Percentiles rank a stretch among this genome's conserved stretches.
Conservation (phyloP, 2,888 invertebrate species). For the Cataglyphis cursor region DNA sequence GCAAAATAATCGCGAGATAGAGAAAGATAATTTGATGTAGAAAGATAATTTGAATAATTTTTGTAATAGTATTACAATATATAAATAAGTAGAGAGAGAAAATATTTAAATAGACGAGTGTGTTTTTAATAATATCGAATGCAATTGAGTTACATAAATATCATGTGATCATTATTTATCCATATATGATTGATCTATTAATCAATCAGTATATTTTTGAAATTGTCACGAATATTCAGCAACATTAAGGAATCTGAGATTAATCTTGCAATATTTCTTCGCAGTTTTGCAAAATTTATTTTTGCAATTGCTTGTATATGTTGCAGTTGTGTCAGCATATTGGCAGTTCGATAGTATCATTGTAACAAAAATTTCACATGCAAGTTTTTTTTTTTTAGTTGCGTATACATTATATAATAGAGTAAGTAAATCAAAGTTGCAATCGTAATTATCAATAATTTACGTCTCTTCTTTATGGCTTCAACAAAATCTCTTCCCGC, state of each 20-base stretch:
- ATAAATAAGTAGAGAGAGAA: conserved; percentile 18
- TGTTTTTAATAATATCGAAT: conserved; percentile 18
- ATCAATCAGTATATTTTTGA: conserved; percentile 3
- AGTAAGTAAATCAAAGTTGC: neutral
- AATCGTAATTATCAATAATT: conserved; percentile 19
- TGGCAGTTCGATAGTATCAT: conserved; percentile 9
- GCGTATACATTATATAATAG: neutral
- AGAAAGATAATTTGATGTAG: neutral
- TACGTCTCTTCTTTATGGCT: conserved; percentile 72
- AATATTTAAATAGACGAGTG: conserved; percentile 11
- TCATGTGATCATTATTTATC: neutral
- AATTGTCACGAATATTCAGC: conserved; percentile 55
- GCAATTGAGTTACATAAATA: conserved; percentile 26
- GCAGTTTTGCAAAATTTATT: conserved; percentile 1
- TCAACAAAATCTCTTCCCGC: conserved; percentile 81
- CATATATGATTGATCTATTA: neutral
- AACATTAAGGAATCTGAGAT: conserved; percentile 56
- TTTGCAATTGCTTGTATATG: neutral
- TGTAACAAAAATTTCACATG: neutral
- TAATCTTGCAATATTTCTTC: conserved; percentile 27
- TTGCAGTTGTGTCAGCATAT: neutral
- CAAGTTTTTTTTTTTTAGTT: neutral
- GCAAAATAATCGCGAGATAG: conserved; percentile 1
- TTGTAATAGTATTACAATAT: neutral
- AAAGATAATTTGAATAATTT: conserved; percentile 21